Base-by-base conservation (phyloP, 1,140 invertebrate genomes). In the Drosophila elegans region DNA sequence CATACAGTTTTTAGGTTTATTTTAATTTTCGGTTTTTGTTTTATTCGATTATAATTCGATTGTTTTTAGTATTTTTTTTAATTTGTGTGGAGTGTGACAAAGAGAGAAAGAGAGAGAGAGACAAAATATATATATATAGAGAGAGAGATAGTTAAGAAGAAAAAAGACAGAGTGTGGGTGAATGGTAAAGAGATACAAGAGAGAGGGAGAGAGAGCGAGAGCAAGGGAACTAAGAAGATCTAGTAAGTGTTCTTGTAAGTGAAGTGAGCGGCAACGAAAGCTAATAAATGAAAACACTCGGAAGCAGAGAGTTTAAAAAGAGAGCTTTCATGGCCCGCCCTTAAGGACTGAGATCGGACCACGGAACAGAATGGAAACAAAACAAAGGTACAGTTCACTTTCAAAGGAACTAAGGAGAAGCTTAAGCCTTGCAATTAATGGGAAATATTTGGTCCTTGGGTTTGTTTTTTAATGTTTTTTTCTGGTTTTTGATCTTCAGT, bases 141-240 rank as follows among this genome's bases (percentile, higher is more conserved):
- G 60, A 82, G 48, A 83, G 45, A 79, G 71, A 83, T 52, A 84
- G 63, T 76, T 54, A 83, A 68, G 64, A 74, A 80, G 73, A 54
- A 80, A 69, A 85, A 41, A 73, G 68, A 67, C 45, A 56, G 44
- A 56, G 25, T 49, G 29, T 62, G 41, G 62, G 29, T 53, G 49
- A 74, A 11, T 62, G 56, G 61, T 36, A 73, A 49, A 72, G 29
- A 64, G 25, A 64, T 44, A 59, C 21, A 44, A 36, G 61, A 66
- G 36, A 59, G 38, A 56, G n/a, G n/a, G 39, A 62, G 32, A 51
- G 53, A 62, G 59, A 54, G 49, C 48, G 16, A 76, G 44, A 55
- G 54, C 49, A 27, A 55, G 75, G 59, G 45, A 80, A 44, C 55
- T 41, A 48, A 5, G 48, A 10, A n/a, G 12, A 48, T 6, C 62